phyloP scores from a whole-genome alignment of 2,113 vertebrate species.

The Lagopus muta region DNA sequence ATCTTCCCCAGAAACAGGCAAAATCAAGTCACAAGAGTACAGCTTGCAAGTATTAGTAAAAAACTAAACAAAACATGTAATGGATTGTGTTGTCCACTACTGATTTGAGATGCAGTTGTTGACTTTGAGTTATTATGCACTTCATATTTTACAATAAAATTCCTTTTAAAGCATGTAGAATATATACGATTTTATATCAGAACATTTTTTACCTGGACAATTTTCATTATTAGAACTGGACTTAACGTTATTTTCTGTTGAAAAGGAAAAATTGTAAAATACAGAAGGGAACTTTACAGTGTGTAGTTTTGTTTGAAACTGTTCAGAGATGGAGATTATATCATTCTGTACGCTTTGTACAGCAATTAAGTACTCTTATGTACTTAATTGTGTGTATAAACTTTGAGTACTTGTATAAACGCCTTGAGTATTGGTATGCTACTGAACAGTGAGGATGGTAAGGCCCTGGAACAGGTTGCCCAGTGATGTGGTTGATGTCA shows the following conservation, averaged over 20 bases:
- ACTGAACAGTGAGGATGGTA: no score
- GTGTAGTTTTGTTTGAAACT: background rate
- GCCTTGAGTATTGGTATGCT: background rate
- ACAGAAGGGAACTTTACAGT: background rate
- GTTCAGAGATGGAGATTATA: background rate
- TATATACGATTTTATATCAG: background rate
- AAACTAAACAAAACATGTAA: background rate
- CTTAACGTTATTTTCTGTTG: background rate
- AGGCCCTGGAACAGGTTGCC: no score
- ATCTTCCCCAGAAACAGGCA: background rate
- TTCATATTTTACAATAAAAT: background rate
- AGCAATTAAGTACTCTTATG: background rate
- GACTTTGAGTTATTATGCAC: background rate
- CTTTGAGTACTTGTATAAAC: no score
- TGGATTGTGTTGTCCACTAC: background rate
- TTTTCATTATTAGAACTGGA: background rate
- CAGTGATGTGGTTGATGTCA: no score
- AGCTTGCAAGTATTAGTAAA: background rate
- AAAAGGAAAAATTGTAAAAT: background rate
- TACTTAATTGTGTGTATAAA: background rate
- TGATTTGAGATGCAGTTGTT: background rate
- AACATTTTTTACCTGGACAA: background rate
- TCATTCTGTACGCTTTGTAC: background rate
- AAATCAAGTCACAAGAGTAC: background rate
- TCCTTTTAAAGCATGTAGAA: background rate